Conservation (phyloP, 2,113 vertebrate species). For the Gymnarchus niloticus region DNA sequence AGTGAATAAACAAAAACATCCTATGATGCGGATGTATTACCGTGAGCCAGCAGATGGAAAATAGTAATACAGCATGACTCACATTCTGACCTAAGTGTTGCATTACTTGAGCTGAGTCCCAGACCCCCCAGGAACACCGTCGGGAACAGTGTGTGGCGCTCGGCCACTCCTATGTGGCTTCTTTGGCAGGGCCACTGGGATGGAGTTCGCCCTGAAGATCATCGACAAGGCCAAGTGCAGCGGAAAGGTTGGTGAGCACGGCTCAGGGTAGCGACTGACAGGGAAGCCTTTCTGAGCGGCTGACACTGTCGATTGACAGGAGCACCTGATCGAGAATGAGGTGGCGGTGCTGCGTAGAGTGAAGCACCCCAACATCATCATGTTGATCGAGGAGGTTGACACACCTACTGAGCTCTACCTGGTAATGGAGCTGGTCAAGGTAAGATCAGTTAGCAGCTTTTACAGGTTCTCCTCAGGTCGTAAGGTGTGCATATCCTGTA, state of each 20-base stretch:
- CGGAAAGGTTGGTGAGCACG: slow-evolving; percentile 75
- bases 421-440: slow-evolving; percentile 96
- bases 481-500: too few relatives aligned
- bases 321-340: slow-evolving; percentile 95
- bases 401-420: slow-evolving; percentile 85
- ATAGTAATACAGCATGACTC: not conserved
- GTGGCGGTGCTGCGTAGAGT: slow-evolving; percentile 85
- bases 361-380: slow-evolving; percentile 94
- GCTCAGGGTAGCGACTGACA: not conserved
- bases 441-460: not conserved
- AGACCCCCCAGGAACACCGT: too few relatives aligned
- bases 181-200: slow-evolving; percentile 75
- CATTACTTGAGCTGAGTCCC: not conserved
- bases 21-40: not conserved
- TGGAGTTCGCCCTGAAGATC: slow-evolving; percentile 94
- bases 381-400: slow-evolving; percentile 93
- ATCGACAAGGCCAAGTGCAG: slow-evolving; percentile 97
- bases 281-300: not conserved
- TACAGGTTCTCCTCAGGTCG: too few relatives aligned
- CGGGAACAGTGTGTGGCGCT: too few relatives aligned
- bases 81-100: not conserved
- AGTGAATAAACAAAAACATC: too few relatives aligned
- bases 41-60: not conserved
- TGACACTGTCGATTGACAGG: slow-evolving; percentile 55
- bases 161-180: slow-evolving; percentile 16